phyloP scores from a whole-genome alignment of 2,113 vertebrate genomes.

The Parus major region DNA sequence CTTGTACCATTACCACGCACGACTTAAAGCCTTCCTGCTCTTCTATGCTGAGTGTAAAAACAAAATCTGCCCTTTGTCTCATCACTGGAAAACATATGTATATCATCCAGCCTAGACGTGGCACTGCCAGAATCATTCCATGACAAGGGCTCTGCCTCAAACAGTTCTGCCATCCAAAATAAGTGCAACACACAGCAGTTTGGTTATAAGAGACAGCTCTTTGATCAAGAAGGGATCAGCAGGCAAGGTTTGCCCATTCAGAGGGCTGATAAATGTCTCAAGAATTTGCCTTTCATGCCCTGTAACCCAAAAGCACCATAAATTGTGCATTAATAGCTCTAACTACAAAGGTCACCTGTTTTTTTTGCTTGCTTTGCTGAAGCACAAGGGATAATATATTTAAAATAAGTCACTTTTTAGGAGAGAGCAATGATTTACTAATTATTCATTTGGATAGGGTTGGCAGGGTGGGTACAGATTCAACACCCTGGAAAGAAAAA shows the following conservation, averaged over 20 bases:
- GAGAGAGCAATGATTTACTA: not conserved
- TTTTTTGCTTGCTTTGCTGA: not conserved
- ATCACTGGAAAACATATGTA: not conserved
- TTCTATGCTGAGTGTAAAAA: not conserved
- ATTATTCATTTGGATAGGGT: not conserved
- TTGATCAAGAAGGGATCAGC: not conserved
- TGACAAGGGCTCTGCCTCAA: not conserved
- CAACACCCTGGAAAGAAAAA: not conserved
- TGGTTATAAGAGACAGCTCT: not conserved
- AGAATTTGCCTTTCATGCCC: not conserved
- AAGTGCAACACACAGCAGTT: not conserved
- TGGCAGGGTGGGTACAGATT: not conserved
- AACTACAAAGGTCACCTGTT: not conserved
- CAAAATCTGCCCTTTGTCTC: not conserved
- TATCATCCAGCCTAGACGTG: rapidly evolving
- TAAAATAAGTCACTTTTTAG: not conserved
- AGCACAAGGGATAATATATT: not conserved
- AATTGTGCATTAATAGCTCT: not conserved
- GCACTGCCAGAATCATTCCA: not conserved
- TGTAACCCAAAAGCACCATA: not conserved
- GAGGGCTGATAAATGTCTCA: not conserved
- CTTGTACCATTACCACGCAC: not conserved
- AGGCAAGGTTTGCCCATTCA: not conserved
- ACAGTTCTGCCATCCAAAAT: not conserved
- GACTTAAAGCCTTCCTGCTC: not conserved